These are phyloP conservation scores for Drosophila demipolita DNA, from an alignment of 2,888 invertebrate species.

Conservation along the genomic window DNA sequence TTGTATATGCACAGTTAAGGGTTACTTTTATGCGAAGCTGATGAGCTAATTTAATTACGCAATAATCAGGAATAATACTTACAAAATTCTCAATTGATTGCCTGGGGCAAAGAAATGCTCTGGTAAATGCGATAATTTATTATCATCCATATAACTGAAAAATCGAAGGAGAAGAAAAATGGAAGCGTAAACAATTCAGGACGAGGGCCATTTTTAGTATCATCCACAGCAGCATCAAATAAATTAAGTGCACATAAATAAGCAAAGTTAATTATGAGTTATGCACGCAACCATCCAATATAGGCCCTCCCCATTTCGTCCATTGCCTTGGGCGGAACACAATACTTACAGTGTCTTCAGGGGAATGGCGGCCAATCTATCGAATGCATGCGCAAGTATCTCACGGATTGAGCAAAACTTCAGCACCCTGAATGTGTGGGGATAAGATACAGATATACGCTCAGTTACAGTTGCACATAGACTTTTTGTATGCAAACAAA, in stretches of 20 bases:
- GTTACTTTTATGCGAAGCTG: conserved; percentile 1
- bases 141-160: conserved; percentile 85
- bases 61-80: conserved; percentile 73
- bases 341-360: conserved; percentile 81
- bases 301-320: not conserved
- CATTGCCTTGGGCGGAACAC: not conserved
- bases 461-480: conserved; percentile 10
- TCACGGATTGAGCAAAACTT: conserved; percentile 84
- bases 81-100: conserved; percentile 84
- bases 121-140: conserved; percentile 84
- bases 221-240: conserved; percentile 25
- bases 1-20: conserved; percentile 8
- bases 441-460: not conserved
- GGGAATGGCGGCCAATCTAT: conserved; percentile 80
- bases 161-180: conserved; percentile 14
- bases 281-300: conserved; percentile 23
- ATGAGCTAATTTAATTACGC: conserved; percentile 10
- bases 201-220: conserved; percentile 31
- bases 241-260: conserved; percentile 75
- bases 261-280: conserved; percentile 72
- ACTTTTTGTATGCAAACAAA: conserved; percentile 1
- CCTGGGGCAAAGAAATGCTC: conserved; percentile 83
- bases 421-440: conserved; percentile 81
- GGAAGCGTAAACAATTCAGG: conserved; percentile 6
- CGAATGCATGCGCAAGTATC: conserved; percentile 83